Percentiles rank a stretch among this genome's conserved stretches.
Evolutionary conservation across 2,113 vertebrate species (phyloP).

Genomic region (Eurypyga helias): DNA sequence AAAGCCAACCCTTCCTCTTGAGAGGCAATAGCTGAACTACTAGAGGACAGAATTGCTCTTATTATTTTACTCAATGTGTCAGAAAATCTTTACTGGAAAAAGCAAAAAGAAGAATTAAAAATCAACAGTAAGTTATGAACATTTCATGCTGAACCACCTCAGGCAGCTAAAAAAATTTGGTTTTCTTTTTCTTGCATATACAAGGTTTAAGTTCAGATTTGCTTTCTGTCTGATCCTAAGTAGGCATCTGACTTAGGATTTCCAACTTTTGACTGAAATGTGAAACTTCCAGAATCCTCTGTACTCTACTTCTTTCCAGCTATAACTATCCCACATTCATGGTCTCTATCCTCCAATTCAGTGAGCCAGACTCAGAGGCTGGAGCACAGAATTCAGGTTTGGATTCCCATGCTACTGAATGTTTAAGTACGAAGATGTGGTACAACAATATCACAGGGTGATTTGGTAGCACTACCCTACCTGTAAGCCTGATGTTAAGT

Average conservation of each 20-base stretch:
- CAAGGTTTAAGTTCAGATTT: not conserved
- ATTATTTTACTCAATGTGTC: not conserved
- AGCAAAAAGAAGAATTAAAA: not conserved
- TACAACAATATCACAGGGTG: not conserved
- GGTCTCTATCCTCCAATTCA: not conserved
- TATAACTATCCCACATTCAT: not conserved
- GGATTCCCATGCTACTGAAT: not conserved
- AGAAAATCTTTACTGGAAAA: not conserved
- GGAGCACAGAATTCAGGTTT: fast-evolving
- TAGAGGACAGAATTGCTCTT: not conserved
- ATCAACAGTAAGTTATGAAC: not conserved
- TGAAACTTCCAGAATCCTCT: not conserved
- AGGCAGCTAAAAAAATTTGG: not conserved
- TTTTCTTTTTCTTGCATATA: not conserved
- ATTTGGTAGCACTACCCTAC: not conserved
- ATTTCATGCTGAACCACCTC: not conserved
- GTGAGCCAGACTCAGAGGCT: not conserved
- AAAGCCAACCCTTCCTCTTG: not conserved
- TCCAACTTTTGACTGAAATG: not conserved
- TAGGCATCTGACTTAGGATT: not conserved
- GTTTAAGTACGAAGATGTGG: fast-evolving
- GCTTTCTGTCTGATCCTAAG: not conserved
- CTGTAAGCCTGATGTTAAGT: not conserved
- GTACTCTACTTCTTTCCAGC: not conserved
- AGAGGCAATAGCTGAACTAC: not conserved